Evolutionary conservation across 2,113 vertebrate genomes (phyloP), one percentile per base, ranked within the genome.

Genomic region (Syngnathoides biaculeatus): DNA sequence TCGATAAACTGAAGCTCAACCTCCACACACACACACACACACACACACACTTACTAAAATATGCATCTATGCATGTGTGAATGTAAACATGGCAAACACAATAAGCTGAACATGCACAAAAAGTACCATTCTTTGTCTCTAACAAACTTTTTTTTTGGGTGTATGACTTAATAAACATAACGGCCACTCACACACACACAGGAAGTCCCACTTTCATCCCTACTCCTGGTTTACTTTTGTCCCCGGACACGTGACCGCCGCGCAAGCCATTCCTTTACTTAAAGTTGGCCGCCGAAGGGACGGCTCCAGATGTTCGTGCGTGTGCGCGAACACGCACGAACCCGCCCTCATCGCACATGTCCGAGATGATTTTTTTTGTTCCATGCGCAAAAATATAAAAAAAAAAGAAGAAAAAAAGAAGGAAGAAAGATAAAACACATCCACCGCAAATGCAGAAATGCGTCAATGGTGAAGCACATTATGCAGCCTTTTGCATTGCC

Each of bases 1-100:
- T 91, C 88, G 89, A 90, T 91, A 89, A 92, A 92, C 89, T 91
- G 86, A 84, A 89, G 89, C 86, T 91, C 88, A 91, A 87, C 89
- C 86, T 85, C 81, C 72, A 71, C 81, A 86, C 77, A 77, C 82
- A 81, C 78, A 1, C 22, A 15, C 26, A 30, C 26, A 27, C 20
- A 22, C 20, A 52, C 19, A 52, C 20, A 52, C 26, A 30, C 57
- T 68, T 67, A 64, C 65, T 63, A 82, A 86, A 87, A 64, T 60
- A 61, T 72, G 65, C 66, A 58, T 69, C 67, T 72, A 61, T 72
- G 65, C 64, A 62, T 69, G 68, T 72, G 80, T 71, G 67, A 72
- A 67, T 19, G 20, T 63, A 64, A 13, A 19, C 59, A n/a, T 10
- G 8, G 26, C 55, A 12, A 55, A 59, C 57, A 38, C 57, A 38